Evolutionary conservation across 1,140 invertebrate genomes (phyloP), one percentile per base, ranked within the genome.

Genomic region (Anastrepha ludens): DNA sequence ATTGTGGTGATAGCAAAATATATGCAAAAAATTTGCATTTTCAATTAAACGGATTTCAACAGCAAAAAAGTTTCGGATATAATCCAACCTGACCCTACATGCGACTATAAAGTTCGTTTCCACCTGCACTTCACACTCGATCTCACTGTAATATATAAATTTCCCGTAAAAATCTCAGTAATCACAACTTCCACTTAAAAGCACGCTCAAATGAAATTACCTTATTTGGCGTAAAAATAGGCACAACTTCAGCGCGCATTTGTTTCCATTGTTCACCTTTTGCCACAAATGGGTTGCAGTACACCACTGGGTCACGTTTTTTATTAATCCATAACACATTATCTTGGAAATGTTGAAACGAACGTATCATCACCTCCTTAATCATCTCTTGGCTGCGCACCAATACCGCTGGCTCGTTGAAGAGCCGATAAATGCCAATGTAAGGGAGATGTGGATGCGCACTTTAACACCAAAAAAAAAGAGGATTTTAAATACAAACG

Each of bases 321-420:
- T 13, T 62, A 59, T 89, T 87, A 47, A 91, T 86, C 39, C 88
- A 50, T 0, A 91, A 47, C 0, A 88, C 91, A 81, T 91, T 91
- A 17, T 91, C 90, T 0, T 89, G 86, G 47, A 90, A 91, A 29
- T 89, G 29, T 0, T 85, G 5, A 47, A 91, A 91, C 55, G 64
- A 87, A 44, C 89, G 89, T 50, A 91, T 64, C 81, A 91, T 88
- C 8, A 89, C 2, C 44, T 89, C 86, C 64, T 89, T 89, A 5
- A 88, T 47, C 87, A 89, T 86, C 13, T 87, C 87, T 2, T 89
- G 88, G 39, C 89, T 89, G 1, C 90, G 88, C 9, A 91, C 29
- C 20, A 91, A 70, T 11, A 91, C 60, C 2, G 90, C 89, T 2
- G 91, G 91, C 15, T 90, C 91, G 85, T 91, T 91, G 39, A 91